These are phyloP conservation scores for Grus americana DNA, from an alignment of 2,113 vertebrate genomes.

Conservation along the genomic window DNA sequence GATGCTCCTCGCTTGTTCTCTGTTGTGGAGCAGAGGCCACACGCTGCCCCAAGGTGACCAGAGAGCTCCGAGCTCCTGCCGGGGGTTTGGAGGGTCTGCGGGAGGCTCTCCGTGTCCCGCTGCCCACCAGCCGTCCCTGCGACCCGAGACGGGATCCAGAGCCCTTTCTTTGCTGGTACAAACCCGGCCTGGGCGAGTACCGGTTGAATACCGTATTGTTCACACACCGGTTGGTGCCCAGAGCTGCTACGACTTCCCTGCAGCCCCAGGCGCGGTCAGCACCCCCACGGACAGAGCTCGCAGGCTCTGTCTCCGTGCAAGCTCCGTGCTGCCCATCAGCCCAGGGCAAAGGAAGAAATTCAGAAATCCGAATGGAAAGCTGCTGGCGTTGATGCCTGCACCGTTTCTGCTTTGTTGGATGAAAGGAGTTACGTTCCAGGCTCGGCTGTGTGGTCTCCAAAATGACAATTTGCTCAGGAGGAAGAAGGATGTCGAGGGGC, in stretches of 20 bases:
- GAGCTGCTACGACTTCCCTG: neutral
- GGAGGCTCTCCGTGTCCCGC: neutral
- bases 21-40: neutral
- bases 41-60: neutral
- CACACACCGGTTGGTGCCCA: fast-evolving
- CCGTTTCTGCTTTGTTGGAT: neutral
- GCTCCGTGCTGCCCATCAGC: neutral
- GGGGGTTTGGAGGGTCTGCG: neutral
- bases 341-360: neutral
- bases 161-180: neutral
- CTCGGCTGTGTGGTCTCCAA: neutral
- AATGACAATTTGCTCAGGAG: neutral
- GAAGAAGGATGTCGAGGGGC: neutral
- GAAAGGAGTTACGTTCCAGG: neutral
- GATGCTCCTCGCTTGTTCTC: neutral
- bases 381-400: neutral
- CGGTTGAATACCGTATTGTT: fast-evolving
- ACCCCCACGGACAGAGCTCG: fast-evolving
- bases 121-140: neutral
- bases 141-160: neutral
- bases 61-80: neutral
- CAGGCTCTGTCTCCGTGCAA: neutral
- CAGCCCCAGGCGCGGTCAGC: neutral
- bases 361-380: neutral
- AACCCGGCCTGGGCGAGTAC: neutral